phyloP scores from a whole-genome alignment of 2,113 vertebrate genomes.

The Oryctolagus cuniculus region mOryCun1.1 NC_091440.1:110152501-110153000 shows the following conservation, averaged over 20 bases:
- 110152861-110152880: no score
- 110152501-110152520: not conserved
- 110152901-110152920: no score
- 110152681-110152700: not conserved
- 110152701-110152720: conserved; percentile 22
- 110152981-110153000: no score
- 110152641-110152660: conserved; percentile 35
- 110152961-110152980: no score
- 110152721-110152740: not conserved
- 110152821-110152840: no score
- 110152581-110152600: not conserved
- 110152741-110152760: not conserved
- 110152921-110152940: no score
- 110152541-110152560: conserved; percentile 34
- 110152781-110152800: not conserved
- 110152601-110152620: conserved; percentile 7
- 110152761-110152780: not conserved
- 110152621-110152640: conserved; percentile 46
- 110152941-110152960: no score
- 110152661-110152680: conserved; percentile 4
- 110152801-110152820: not conserved
- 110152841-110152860: no score
- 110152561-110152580: conserved; percentile 22
- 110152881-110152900: no score
- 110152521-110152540: conserved; percentile 30